Base-by-base conservation (phyloP, 2,888 invertebrate genomes). In the Laothoe populi region DNA sequence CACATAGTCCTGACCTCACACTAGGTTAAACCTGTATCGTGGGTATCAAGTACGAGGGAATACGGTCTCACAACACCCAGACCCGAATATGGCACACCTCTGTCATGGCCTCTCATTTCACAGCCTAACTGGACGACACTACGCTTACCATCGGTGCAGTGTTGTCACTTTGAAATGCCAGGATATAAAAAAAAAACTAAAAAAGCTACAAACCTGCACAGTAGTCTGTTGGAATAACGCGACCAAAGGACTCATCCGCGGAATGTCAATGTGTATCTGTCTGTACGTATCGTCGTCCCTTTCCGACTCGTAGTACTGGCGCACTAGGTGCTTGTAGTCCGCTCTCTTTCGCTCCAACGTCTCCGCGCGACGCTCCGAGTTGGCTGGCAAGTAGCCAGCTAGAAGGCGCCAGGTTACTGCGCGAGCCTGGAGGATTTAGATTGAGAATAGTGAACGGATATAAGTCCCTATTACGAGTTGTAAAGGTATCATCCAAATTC, bases 221-320 rank as follows among this genome's bases (percentile, higher is more conserved):
- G 97, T 95, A 71, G 95, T 95, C 90, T 99, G 99, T 88, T 99
- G 99, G 89, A 99, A 99, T 70, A 99, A 93, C 38, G 98, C 96
- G 68, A 99, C 98, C 64, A 98, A 94, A 5, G 99, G 99, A 84
- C 99, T 99, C 99, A 99, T 99, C 80, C 99, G 94, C 62, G 99
- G 99, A 87, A 99, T 99, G 90, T 99, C 99, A 79, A 99, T 99
- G 89, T 99, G 99, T 88, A 99, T 99, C 95, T 94, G 91, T 46
- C 91, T 69, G 93, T 99, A 99, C 23, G 99, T 99, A 81, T 99
- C 99, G 79, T 98, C 98, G 76, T 96, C 95, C 59, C 94, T 79
- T 76, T 96, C 96, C 0, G 97, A 96, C 78, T 98, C 97, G 87
- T 99, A 99, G 93, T 99, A 99, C 88, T 99, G 99, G 69, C 97